Conservation (phyloP, 1,140 invertebrate genomes). For the Hylaeus volcanicus region DNA sequence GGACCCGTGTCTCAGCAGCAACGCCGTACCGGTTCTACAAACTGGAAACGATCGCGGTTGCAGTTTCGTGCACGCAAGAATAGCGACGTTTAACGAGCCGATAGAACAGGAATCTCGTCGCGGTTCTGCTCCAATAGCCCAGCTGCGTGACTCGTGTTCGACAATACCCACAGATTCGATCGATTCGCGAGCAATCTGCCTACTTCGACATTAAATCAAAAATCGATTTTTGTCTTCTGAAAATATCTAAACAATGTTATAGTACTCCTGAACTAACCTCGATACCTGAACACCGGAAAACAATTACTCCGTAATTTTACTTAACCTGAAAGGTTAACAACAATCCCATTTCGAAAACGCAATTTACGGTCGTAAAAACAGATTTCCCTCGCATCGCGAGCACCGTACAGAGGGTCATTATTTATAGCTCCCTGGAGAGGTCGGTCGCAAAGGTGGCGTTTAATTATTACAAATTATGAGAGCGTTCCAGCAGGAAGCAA, state of each 20-base stretch:
- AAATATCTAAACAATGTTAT: too few species aligned
- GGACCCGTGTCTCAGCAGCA: constrained; percentile 3
- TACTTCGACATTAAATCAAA: too few species aligned
- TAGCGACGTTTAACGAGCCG: constrained; percentile 9
- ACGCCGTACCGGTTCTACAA: constrained; percentile 7
- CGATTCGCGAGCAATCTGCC: background rate
- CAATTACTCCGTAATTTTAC: too few species aligned
- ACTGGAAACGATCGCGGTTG: constrained; percentile 6
- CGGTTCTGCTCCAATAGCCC: constrained; percentile 45
- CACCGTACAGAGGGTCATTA: too few species aligned
- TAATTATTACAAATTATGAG: background rate
- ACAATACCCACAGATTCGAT: constrained; percentile 22
- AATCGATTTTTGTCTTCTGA: too few species aligned
- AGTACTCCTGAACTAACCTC: too few species aligned
- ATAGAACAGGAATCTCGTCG: constrained; percentile 34
- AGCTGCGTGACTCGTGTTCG: constrained; percentile 1
- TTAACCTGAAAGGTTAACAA: too few species aligned
- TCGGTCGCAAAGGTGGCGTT: background rate
- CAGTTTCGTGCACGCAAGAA: constrained; percentile 19
- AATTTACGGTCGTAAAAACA: too few species aligned
- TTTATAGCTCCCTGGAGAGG: too few species aligned
- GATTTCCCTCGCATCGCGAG: too few species aligned
- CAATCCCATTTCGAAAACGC: too few species aligned
- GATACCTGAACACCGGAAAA: too few species aligned
- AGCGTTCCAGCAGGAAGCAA: constrained; percentile 9